phyloP scores from a whole-genome alignment of 2,113 vertebrate genomes.

The Notiomystis cincta region DNA sequence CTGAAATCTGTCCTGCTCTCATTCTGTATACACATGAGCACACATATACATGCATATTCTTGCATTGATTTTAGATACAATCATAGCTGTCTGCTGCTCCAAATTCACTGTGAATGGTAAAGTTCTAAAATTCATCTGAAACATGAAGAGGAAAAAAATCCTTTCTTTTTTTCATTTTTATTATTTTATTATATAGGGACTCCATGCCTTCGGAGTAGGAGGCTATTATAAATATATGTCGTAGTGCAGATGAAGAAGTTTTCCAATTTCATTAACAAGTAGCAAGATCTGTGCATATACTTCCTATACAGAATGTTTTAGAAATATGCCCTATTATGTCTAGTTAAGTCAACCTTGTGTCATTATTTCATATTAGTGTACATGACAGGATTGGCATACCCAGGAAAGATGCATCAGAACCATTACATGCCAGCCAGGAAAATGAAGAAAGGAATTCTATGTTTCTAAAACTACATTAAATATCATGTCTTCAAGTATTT shows the following conservation, averaged over 20 bases:
- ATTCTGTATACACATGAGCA: background rate
- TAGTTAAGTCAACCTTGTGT: conserved; percentile 54
- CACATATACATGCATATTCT: background rate
- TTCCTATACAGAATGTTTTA: background rate
- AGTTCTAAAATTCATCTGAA: background rate
- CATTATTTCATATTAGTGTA: conserved; percentile 55
- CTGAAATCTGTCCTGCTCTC: background rate
- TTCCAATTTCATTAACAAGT: conserved; percentile 50
- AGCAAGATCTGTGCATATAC: background rate
- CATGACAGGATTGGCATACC: conserved; percentile 38
- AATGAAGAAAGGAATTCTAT: background rate
- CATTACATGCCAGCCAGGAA: background rate
- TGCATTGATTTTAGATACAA: background rate
- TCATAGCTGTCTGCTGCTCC: background rate
- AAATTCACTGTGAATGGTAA: background rate
- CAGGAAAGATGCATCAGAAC: conserved; percentile 14
- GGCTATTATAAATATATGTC: background rate
- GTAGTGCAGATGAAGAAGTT: background rate
- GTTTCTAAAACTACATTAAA: background rate
- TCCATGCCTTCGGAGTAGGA: background rate
- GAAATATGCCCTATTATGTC: conserved; percentile 47
- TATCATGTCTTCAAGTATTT: background rate
- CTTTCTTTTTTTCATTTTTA: background rate
- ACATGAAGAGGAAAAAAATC: background rate
- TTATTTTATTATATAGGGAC: background rate